phyloP scores from a whole-genome alignment of 2,113 vertebrate species.

The Ictalurus furcatus region DNA sequence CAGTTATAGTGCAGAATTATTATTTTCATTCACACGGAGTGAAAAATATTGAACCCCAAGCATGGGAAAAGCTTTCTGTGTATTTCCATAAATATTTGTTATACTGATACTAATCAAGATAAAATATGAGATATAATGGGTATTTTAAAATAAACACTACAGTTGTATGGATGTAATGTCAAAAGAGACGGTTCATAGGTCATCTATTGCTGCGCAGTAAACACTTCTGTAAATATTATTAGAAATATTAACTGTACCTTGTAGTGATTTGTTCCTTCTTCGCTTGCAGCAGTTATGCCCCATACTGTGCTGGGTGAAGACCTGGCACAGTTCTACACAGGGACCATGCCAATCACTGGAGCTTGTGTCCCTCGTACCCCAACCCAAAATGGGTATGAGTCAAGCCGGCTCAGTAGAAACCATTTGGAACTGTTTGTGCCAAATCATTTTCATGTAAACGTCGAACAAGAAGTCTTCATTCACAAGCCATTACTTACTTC shows the following conservation, averaged over 20 bases:
- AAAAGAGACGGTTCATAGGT: background rate
- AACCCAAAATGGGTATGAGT: slow-evolving; percentile 50
- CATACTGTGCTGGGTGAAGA: slow-evolving; percentile 62
- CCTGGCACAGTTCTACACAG: slow-evolving; percentile 27
- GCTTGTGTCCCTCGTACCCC: background rate
- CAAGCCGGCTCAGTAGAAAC: slow-evolving; percentile 55
- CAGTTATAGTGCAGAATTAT: background rate
- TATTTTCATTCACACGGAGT: background rate
- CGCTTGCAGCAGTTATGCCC: slow-evolving; percentile 72
- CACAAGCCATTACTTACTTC: slow-evolving; percentile 50
- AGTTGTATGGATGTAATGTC: background rate
- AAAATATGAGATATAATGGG: background rate
- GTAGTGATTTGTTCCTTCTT: slow-evolving; percentile 62
- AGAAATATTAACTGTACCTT: slow-evolving; percentile 61
- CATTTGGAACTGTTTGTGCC: background rate
- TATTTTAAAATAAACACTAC: background rate
- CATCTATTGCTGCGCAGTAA: background rate
- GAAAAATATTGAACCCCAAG: background rate
- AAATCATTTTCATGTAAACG: slow-evolving; percentile 32
- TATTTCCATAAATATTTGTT: background rate
- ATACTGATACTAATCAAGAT: background rate
- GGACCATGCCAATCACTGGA: slow-evolving; percentile 38
- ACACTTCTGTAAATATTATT: slow-evolving; percentile 47
- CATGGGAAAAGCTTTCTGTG: background rate
- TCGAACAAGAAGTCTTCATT: slow-evolving; percentile 53